These are phyloP conservation scores for Amiota communis DNA, from an alignment of 2,888 invertebrate genomes.

Conservation along the genomic window DNA sequence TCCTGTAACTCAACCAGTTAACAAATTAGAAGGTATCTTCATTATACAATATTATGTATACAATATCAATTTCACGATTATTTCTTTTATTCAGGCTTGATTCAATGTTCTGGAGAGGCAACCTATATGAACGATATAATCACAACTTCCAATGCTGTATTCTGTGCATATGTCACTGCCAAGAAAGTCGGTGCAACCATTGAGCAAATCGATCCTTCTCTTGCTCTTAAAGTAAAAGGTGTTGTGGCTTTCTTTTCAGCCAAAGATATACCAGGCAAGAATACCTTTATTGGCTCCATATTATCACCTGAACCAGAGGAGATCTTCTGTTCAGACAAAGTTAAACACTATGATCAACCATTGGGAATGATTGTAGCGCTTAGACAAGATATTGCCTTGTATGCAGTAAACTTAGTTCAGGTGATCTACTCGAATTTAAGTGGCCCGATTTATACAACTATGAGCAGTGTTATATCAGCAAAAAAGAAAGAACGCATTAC, in stretches of 20 bases:
- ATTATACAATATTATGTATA: conserved; percentile 63
- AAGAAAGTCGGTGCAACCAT: conserved; percentile 76
- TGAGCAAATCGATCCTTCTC: conserved; percentile 75
- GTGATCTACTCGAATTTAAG: neutral
- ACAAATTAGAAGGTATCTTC: conserved; percentile 78
- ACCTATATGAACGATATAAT: conserved; percentile 83
- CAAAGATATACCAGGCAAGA: conserved; percentile 80
- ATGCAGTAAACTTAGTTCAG: neutral
- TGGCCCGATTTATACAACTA: neutral
- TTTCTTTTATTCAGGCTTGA: conserved; percentile 57
- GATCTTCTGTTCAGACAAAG: conserved; percentile 59
- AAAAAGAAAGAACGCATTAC: neutral
- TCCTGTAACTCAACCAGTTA: conserved; percentile 83
- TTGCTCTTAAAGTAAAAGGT: conserved; percentile 78
- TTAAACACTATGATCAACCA: conserved; percentile 80
- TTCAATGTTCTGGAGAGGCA: conserved; percentile 82
- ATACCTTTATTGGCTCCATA: conserved; percentile 72
- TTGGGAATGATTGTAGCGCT: conserved; percentile 82
- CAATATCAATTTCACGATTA: neutral
- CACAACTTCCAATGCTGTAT: conserved; percentile 77
- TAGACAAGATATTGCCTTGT: conserved; percentile 72
- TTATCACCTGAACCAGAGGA: conserved; percentile 58
- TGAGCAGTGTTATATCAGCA: neutral
- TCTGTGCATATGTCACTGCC: conserved; percentile 77
- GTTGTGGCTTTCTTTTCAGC: conserved; percentile 78